phyloP scores from a whole-genome alignment of 2,113 vertebrate genomes.

The Geococcyx californianus region DNA sequence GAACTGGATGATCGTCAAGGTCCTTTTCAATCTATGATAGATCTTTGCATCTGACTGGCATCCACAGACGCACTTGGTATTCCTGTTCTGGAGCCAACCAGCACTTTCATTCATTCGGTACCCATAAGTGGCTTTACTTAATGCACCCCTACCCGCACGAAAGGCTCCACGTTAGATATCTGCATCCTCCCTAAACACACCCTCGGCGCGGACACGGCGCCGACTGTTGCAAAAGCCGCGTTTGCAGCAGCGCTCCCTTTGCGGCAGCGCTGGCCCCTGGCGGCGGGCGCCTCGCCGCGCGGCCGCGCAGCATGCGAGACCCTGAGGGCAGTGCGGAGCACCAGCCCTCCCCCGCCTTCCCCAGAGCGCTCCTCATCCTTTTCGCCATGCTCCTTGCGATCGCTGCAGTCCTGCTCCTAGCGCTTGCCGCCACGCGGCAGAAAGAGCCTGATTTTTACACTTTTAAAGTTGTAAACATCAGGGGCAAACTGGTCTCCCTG shows the following conservation, averaged over 20 bases:
- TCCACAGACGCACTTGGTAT: background rate
- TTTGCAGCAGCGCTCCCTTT: constrained; percentile 62
- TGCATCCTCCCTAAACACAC: accelerated
- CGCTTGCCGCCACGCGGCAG: constrained; percentile 67
- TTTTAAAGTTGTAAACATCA: constrained; percentile 93
- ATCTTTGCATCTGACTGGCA: background rate
- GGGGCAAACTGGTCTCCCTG: constrained; percentile 93
- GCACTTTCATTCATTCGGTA: background rate
- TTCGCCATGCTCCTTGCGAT: constrained; percentile 71
- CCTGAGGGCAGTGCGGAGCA: constrained; percentile 71
- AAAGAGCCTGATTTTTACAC: constrained; percentile 90
- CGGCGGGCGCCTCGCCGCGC: background rate
- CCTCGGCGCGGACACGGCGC: accelerated
- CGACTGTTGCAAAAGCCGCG: constrained; percentile 15
- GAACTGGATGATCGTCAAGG: too few species aligned
- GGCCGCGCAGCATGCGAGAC: constrained; percentile 63
- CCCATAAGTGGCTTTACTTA: background rate
- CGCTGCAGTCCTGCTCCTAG: constrained; percentile 68
- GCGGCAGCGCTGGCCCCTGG: background rate
- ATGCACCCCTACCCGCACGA: accelerated
- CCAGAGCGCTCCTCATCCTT: background rate
- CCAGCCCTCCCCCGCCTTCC: constrained; percentile 3
- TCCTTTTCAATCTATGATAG: too few species aligned
- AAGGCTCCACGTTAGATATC: accelerated
- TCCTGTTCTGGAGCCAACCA: accelerated